These are phyloP conservation scores for Parnassius mnemosyne DNA, from an alignment of 2,888 invertebrate species.

Conservation along the genomic window DNA sequence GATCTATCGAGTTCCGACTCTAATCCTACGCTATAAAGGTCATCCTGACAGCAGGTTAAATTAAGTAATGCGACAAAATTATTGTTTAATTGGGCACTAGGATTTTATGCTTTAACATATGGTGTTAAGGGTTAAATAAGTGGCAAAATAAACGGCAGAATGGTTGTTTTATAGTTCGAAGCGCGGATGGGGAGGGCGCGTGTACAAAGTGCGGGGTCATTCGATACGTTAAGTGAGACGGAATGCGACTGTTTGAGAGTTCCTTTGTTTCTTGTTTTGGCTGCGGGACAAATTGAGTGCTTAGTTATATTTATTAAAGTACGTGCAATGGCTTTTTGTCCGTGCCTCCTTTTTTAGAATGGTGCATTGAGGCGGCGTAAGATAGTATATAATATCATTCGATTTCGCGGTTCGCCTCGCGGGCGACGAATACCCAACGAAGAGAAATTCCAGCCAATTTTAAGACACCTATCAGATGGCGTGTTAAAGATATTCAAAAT, in stretches of 20 bases:
- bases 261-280: constrained; percentile 26
- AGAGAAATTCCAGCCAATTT: too few species aligned
- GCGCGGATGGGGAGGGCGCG: constrained; percentile 43
- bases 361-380: too few species aligned
- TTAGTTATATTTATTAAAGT: constrained; percentile 16
- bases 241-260: constrained; percentile 24
- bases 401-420: too few species aligned
- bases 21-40: constrained; percentile 25
- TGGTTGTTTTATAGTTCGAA: constrained; percentile 43
- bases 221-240: constrained; percentile 27
- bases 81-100: constrained; percentile 41
- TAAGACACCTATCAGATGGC: too few species aligned
- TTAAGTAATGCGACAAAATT: constrained; percentile 22
- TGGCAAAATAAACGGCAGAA: constrained; percentile 20
- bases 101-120: constrained; percentile 52
- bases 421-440: too few species aligned
- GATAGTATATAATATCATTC: too few species aligned
- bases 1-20: constrained; percentile 30
- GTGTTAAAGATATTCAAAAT: too few species aligned
- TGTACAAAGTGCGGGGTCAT: constrained; percentile 40
- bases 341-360: too few species aligned
- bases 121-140: constrained; percentile 37
- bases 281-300: constrained; percentile 25
- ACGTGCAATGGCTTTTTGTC: too few species aligned
- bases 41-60: constrained; percentile 28